A percentile compares a stretch with the other conserved stretches of the same genome.
These are phyloP conservation scores for Phaethon lepturus DNA, from an alignment of 2,113 vertebrate species.

Conservation along the genomic window DNA sequence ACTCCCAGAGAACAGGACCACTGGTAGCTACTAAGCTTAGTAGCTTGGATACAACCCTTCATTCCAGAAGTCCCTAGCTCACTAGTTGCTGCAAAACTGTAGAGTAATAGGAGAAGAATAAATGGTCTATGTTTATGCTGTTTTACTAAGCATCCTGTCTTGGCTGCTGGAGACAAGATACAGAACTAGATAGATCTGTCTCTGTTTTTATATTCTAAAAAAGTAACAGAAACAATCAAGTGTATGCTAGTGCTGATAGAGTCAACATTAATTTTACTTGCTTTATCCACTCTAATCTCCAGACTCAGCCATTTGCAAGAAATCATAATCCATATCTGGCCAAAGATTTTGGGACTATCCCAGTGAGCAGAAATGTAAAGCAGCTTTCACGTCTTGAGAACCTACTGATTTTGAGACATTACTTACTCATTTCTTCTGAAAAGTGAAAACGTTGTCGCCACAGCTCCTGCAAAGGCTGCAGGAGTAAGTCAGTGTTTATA, in stretches of 20 bases:
- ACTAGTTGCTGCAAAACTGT: not conserved
- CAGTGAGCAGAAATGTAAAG: not conserved
- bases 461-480: not conserved
- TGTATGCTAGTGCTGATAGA: not conserved
- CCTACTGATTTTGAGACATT: not conserved
- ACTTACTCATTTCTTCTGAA: not conserved
- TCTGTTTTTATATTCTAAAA: not conserved
- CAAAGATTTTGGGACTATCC: constrained; percentile 2
- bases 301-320: not conserved
- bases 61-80: not conserved
- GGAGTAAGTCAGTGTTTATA: not conserved
- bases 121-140: not conserved
- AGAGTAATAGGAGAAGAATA: not conserved
- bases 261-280: constrained; percentile 5
- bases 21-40: not conserved
- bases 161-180: not conserved
- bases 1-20: not conserved
- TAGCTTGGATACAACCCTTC: not conserved
- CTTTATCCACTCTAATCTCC: constrained; percentile 23
- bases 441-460: not conserved
- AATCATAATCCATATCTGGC: constrained; percentile 1
- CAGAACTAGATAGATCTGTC: not conserved
- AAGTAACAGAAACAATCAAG: not conserved
- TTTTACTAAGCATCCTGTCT: not conserved
- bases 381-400: not conserved